These are phyloP conservation scores for Ploceus nigricollis DNA, from an alignment of 2,113 vertebrate genomes.

Conservation along the genomic window DNA sequence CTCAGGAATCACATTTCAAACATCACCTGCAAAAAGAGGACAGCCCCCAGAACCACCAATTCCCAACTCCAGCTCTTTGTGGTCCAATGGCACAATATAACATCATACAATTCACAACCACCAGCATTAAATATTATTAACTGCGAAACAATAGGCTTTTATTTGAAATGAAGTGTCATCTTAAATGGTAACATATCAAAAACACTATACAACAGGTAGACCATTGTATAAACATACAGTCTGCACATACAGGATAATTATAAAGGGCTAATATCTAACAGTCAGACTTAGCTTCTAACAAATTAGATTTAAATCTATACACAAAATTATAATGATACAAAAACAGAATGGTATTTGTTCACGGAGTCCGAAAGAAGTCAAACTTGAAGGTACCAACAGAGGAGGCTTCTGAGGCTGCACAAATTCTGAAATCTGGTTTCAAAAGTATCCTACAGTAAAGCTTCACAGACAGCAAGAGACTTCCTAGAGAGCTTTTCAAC, in stretches of 20 bases:
- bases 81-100: slow-evolving; percentile 55
- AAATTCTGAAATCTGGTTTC: slow-evolving; percentile 54
- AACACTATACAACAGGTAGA: slow-evolving; percentile 72
- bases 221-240: slow-evolving; percentile 66
- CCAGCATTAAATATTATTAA: slow-evolving; percentile 70
- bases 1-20: slow-evolving; percentile 77
- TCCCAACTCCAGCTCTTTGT: slow-evolving; percentile 64
- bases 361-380: slow-evolving; percentile 67
- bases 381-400: slow-evolving; percentile 49
- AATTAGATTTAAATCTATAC: slow-evolving; percentile 51
- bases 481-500: slow-evolving; percentile 38
- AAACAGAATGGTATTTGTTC: slow-evolving; percentile 50
- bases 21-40: slow-evolving; percentile 73
- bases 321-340: slow-evolving; percentile 58
- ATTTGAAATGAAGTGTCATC: slow-evolving; percentile 71
- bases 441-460: slow-evolving; percentile 52
- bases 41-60: slow-evolving; percentile 63
- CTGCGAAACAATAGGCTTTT: slow-evolving; percentile 70
- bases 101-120: slow-evolving; percentile 68
- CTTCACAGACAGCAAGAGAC: slow-evolving; percentile 51
- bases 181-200: slow-evolving; percentile 73
- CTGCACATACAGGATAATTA: slow-evolving; percentile 66
- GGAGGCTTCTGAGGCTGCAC: slow-evolving; percentile 43
- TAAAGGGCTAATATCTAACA: slow-evolving; percentile 61
- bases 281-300: slow-evolving; percentile 36